phyloP scores from a whole-genome alignment of 2,113 vertebrate genomes.

The Tachuris rubrigastra region DNA sequence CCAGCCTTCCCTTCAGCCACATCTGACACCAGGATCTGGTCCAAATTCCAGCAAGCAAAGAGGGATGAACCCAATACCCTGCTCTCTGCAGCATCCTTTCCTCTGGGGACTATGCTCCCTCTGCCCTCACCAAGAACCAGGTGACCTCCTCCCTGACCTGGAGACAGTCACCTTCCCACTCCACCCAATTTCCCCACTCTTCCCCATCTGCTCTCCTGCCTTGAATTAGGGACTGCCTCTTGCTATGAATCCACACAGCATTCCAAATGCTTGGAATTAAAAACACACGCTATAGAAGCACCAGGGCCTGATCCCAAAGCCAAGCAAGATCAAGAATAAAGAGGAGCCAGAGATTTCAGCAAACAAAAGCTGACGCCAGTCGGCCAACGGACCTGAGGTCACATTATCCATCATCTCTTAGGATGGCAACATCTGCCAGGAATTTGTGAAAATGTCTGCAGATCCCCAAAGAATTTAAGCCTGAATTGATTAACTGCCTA shows the following conservation, averaged over 20 bases:
- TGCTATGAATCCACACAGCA: not conserved
- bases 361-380: not conserved
- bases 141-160: not conserved
- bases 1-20: not conserved
- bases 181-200: not conserved
- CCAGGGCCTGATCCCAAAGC: not conserved
- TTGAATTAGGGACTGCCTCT: not conserved
- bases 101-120: not conserved
- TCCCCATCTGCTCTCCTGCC: not conserved
- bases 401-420: not conserved
- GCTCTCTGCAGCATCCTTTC: not conserved
- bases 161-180: not conserved
- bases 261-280: not conserved
- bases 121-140: not conserved
- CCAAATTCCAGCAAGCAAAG: not conserved
- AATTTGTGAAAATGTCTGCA: slow-evolving; percentile 36
- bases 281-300: not conserved
- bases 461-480: slow-evolving; percentile 3
- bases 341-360: not conserved
- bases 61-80: not conserved
- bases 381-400: not conserved
- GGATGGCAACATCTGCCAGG: slow-evolving; percentile 31
- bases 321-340: not conserved
- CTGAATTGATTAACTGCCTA: slow-evolving; percentile 32
- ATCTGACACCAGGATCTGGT: not conserved